These are phyloP conservation scores for Propithecus deckenii DNA, from an alignment of 2,797 vertebrate species.

Conservation along the genomic window DNA sequence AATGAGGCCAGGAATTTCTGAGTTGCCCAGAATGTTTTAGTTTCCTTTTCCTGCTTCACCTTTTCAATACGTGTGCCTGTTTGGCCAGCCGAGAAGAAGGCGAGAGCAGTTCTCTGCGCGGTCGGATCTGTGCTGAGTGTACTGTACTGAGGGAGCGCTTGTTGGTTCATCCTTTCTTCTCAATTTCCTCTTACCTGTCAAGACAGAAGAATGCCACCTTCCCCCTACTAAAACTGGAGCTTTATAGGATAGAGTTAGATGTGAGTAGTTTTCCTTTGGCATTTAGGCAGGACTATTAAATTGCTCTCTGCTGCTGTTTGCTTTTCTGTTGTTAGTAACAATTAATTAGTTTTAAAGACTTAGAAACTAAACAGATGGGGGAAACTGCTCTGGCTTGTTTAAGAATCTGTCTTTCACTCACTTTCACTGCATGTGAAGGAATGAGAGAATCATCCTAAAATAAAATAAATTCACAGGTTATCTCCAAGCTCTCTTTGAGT, in stretches of 20 bases:
- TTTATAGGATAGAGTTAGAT: not conserved
- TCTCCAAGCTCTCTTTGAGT: not conserved
- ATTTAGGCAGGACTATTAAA: not conserved
- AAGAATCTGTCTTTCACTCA: not conserved
- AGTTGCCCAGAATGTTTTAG: not conserved
- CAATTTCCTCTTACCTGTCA: not conserved
- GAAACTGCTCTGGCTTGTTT: constrained; percentile 21
- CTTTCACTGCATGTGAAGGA: not conserved
- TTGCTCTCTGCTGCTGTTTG: not conserved
- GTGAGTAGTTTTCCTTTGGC: not conserved
- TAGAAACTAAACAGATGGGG: constrained; percentile 13
- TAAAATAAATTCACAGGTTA: constrained; percentile 22
- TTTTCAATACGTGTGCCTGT: not conserved
- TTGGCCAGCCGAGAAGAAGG: not conserved
- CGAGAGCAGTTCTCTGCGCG: not conserved
- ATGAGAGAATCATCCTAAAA: not conserved
- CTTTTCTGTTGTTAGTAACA: not conserved
- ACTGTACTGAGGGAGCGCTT: not conserved
- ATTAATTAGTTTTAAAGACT: constrained; percentile 53
- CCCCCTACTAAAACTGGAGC: not conserved
- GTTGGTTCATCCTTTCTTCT: not conserved
- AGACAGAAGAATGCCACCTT: not conserved
- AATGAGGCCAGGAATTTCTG: not conserved
- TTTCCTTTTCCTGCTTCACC: not conserved
- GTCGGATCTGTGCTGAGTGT: not conserved